A percentile compares a stretch with the other conserved stretches of the same genome.
Conservation (phyloP, 37 sponge, comb jelly and placozoan species). For the Theonella swinhoei region DNA sequence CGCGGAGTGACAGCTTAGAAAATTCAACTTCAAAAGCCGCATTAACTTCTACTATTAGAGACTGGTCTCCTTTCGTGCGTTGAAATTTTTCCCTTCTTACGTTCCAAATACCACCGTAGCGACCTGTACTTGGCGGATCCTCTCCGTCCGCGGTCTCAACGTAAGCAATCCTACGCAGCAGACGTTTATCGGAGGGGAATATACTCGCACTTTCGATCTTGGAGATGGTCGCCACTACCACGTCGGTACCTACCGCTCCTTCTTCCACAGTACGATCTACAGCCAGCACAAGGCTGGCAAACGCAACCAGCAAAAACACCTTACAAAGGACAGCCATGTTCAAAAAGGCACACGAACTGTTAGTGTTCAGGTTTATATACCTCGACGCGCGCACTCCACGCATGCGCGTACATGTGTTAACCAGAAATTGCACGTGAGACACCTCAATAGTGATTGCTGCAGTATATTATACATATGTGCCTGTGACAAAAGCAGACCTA, state of each 20-base stretch:
- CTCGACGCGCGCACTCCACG: too few relatives aligned
- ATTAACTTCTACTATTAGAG: background rate
- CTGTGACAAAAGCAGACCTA: too few relatives aligned
- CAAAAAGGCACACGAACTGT: too few relatives aligned
- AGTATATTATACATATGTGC: too few relatives aligned
- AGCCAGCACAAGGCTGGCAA: too few relatives aligned
- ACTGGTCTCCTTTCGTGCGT: background rate
- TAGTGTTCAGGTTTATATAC: too few relatives aligned
- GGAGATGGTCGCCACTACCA: conserved; percentile 25
- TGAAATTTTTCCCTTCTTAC: conserved; percentile 23
- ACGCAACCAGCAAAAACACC: too few relatives aligned
- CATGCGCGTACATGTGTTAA: too few relatives aligned
- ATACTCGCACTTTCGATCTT: conserved; percentile 4
- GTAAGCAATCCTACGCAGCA: conserved; percentile 45
- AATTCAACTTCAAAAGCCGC: background rate
- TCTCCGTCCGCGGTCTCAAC: conserved; percentile 39
- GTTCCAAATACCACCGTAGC: conserved; percentile 52
- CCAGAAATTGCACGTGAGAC: too few relatives aligned
- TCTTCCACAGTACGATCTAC: conserved; percentile 13
- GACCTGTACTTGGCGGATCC: background rate
- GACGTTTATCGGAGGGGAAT: conserved; percentile 33
- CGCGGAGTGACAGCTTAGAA: too few relatives aligned
- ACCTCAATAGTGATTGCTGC: too few relatives aligned
- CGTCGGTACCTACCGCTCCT: conserved; percentile 19
- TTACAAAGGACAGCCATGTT: too few relatives aligned